Base-by-base conservation (phyloP, 1,140 invertebrate genomes). In the Papilio machaon region DNA sequence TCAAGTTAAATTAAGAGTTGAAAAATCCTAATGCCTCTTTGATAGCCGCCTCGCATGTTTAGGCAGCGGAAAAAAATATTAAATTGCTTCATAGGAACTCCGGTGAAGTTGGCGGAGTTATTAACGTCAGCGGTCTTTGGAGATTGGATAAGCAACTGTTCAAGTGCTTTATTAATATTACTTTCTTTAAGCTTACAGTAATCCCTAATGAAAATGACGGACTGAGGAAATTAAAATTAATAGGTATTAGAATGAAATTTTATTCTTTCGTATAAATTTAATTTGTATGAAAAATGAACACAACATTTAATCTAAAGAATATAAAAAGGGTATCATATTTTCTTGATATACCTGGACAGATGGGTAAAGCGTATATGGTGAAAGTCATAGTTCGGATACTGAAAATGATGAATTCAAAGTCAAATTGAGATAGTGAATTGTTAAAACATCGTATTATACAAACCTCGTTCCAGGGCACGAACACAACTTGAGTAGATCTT, bases 391-490 rank as follows among this genome's bases (percentile, higher is more conserved):
- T 64, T 0, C 7, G 7, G 8, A 5, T 9, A 13, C 11, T 52
- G 23, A 23, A 23, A 64, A 0, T 23, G 2, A 64, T 64, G 58
- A 64, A 23, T 64, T 64, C 9, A 54, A 2, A 10, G 19, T 9
- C 19, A 23, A 19, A 23, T 64, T 10, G 15, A 64, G 19, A 23
- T 10, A 17, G 10, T 60, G n/a, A 17, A 6, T 2, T 19, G 0
- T 54, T 54, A 54, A 54, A 15, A 30, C 23, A 64, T 64, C 10
- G 23, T 10, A 54, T 76, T 49, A 73, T 52, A 81, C 92, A 85
- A 95, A 98, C 97, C 96, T 99, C 98, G 95, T 99, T 99, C 98
- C 99, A 99, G 4, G 98, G 98, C 23, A 99, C 98, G 90, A 98
- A 98, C 5, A 99, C 97, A 79, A 99, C 98, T 89, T 98, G 96